Evolutionary conservation across 1,140 invertebrate genomes (phyloP).

Genomic region (Agrypnia vestita): DNA sequence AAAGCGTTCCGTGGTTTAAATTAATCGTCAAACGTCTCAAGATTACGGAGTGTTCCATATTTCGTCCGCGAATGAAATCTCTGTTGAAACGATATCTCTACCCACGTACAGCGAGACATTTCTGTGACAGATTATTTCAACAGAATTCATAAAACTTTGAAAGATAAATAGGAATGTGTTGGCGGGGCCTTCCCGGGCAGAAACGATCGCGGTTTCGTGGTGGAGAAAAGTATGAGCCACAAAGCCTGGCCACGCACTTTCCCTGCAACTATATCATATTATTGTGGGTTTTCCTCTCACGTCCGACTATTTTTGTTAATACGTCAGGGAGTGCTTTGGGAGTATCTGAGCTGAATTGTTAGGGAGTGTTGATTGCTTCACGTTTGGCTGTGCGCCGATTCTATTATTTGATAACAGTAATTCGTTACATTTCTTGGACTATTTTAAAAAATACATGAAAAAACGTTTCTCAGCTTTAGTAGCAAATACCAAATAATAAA

Average conservation of each 20-base stretch:
- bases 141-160: too few relatives aligned
- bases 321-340: constrained; percentile 55
- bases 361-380: constrained; percentile 57
- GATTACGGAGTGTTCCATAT: neutral
- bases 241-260: constrained; percentile 17
- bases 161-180: too few relatives aligned
- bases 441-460: constrained; percentile 9
- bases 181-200: neutral
- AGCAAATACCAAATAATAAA: too few relatives aligned
- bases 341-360: constrained; percentile 58
- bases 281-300: constrained; percentile 47
- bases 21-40: neutral
- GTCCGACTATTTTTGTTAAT: constrained; percentile 55
- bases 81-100: too few relatives aligned
- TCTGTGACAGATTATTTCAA: too few relatives aligned
- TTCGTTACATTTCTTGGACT: too few relatives aligned
- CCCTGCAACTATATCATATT: constrained; percentile 41
- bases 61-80: too few relatives aligned
- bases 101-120: too few relatives aligned
- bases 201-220: constrained; percentile 21
- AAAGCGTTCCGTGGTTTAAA: too few relatives aligned
- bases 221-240: constrained; percentile 24
- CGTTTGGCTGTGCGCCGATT: constrained; percentile 30
- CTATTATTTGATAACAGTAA: neutral
- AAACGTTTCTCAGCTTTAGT: neutral